Conservation (phyloP, 2,888 invertebrate genomes). For the Balanococcus diminutus region DNA sequence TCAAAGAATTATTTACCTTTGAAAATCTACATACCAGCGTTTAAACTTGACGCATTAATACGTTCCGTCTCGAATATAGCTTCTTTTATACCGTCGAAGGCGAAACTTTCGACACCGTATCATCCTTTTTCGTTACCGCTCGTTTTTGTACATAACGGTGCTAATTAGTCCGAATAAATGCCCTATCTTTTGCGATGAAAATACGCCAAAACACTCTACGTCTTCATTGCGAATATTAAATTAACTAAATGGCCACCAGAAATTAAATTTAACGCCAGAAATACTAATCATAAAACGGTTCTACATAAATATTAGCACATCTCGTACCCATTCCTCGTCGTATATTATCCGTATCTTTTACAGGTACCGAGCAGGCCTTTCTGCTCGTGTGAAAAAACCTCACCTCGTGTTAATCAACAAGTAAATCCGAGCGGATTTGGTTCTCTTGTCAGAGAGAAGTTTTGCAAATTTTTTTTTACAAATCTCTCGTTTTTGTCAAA, state of each 20-base stretch:
- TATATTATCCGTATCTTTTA: slow-evolving; percentile 17
- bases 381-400: not conserved
- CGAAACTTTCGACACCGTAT: slow-evolving; percentile 11
- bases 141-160: not conserved
- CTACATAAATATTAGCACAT: not conserved
- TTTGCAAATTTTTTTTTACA: no score
- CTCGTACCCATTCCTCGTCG: not conserved
- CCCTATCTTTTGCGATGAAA: not conserved
- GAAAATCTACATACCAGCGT: not conserved
- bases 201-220: slow-evolving; percentile 15
- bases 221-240: slow-evolving; percentile 37
- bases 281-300: slow-evolving; percentile 30
- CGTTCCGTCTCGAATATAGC: not conserved
- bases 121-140: not conserved
- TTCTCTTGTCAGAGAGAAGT: not conserved
- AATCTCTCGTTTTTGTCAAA: not conserved
- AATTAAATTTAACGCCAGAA: slow-evolving; percentile 43
- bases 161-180: slow-evolving; percentile 36
- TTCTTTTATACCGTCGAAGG: slow-evolving; percentile 11
- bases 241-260: slow-evolving; percentile 14
- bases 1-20: slow-evolving; percentile 37
- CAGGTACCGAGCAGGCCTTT: not conserved
- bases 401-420: slow-evolving; percentile 15
- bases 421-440: not conserved
- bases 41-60: not conserved